These are phyloP conservation scores for Adelognathus sp. DNA, from an alignment of 2,888 invertebrate genomes.

Conservation along the genomic window DNA sequence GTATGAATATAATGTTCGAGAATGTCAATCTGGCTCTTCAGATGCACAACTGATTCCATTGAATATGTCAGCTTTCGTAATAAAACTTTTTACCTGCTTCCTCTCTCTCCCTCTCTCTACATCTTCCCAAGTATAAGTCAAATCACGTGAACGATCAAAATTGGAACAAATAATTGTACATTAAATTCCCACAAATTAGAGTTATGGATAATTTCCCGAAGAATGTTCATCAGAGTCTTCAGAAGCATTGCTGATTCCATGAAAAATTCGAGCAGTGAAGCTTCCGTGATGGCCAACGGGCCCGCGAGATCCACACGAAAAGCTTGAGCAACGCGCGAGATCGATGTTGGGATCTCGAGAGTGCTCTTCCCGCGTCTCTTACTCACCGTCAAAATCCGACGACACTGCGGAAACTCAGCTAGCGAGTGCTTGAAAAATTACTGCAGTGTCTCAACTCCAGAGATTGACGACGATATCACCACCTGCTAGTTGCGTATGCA, in stretches of 20 bases:
- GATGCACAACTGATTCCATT: too few relatives aligned
- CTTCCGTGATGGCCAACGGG: slow-evolving; percentile 19
- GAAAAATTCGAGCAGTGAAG: slow-evolving; percentile 3
- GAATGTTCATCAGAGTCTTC: background rate
- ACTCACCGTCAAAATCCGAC: slow-evolving; percentile 16
- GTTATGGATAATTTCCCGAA: background rate
- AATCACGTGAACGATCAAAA: background rate
- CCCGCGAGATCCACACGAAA: background rate
- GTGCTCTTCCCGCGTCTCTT: background rate
- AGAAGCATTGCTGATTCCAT: background rate
- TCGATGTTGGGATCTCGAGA: slow-evolving; percentile 37
- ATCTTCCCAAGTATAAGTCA: too few relatives aligned
- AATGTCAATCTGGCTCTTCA: background rate
- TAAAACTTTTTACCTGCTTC: too few relatives aligned
- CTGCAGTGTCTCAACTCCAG: slow-evolving; percentile 40
- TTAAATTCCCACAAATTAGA: background rate
- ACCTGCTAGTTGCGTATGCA: background rate
- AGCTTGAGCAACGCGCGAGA: slow-evolving; percentile 1
- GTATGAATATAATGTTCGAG: background rate
- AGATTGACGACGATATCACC: background rate
- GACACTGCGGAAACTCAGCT: slow-evolving; percentile 32
- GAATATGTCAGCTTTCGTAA: too few relatives aligned
- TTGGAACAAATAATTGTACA: background rate
- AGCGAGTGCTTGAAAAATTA: slow-evolving; percentile 47
- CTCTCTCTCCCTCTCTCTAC: too few relatives aligned